phyloP scores from a whole-genome alignment of 2,888 invertebrate genomes.

The Panopea generosa region DNA sequence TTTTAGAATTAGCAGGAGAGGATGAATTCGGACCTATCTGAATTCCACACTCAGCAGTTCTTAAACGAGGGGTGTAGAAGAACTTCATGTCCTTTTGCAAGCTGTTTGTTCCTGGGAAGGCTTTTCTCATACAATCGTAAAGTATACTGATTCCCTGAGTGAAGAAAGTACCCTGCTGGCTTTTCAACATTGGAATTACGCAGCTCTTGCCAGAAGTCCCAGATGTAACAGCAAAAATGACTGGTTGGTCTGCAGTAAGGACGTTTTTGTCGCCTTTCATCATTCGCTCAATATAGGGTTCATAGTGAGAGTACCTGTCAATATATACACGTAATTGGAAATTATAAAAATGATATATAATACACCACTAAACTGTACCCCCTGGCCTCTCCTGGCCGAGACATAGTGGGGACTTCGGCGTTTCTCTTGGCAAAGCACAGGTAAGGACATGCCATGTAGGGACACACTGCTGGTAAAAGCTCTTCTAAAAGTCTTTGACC shows the following conservation, averaged over 20 bases:
- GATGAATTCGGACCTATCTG: constrained; percentile 82
- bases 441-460: too few species aligned
- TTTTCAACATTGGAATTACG: constrained; percentile 77
- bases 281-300: constrained; percentile 77
- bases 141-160: constrained; percentile 74
- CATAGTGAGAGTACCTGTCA: constrained; percentile 76
- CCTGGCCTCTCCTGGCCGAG: too few species aligned
- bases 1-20: constrained; percentile 78
- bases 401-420: too few species aligned
- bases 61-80: constrained; percentile 78
- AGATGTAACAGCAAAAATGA: constrained; percentile 81
- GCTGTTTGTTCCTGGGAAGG: constrained; percentile 68
- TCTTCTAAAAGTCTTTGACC: too few species aligned
- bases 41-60: constrained; percentile 75
- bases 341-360: too few species aligned
- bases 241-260: constrained; percentile 74
- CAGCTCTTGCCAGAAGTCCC: constrained; percentile 82
- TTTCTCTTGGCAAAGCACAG: too few species aligned
- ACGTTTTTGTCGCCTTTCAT: constrained; percentile 79
- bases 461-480: too few species aligned
- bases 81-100: constrained; percentile 78
- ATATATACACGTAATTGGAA: too few species aligned
- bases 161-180: constrained; percentile 74
- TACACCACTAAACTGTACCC: too few species aligned
- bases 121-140: constrained; percentile 69